These are phyloP conservation scores for Andrena cerasifolii DNA, from an alignment of 1,140 invertebrate genomes.

Conservation along the genomic window DNA sequence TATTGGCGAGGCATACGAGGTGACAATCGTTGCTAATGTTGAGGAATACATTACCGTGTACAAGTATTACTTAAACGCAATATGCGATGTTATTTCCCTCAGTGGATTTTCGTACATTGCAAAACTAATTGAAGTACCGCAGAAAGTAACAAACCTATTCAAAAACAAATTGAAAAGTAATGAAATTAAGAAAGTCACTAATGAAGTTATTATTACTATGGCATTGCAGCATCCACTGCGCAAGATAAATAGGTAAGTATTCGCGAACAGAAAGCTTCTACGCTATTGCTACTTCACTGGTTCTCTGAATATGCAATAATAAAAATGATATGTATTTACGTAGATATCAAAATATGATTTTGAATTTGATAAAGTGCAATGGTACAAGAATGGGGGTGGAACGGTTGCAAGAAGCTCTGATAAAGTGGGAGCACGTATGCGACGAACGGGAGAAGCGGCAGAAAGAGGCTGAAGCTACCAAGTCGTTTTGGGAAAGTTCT, in stretches of 20 bases:
- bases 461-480: conserved; percentile 87
- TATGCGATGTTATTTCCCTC: conserved; percentile 90
- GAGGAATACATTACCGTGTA: conserved; percentile 89
- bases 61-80: conserved; percentile 87
- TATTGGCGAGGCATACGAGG: conserved; percentile 85
- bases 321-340: conserved; percentile 49
- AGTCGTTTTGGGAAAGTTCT: conserved; percentile 89
- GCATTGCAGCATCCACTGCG: conserved; percentile 85
- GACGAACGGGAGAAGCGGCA: conserved; percentile 85
- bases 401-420: conserved; percentile 75
- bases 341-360: conserved; percentile 76
- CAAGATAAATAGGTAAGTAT: conserved; percentile 83
- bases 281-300: not conserved
- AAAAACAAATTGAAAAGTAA: conserved; percentile 82
- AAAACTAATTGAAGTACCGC: conserved; percentile 84
- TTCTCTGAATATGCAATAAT: conserved; percentile 16
- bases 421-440: conserved; percentile 85
- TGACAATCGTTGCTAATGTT: conserved; percentile 87
- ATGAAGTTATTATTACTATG: conserved; percentile 84
- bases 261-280: conserved; percentile 10
- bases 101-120: conserved; percentile 87
- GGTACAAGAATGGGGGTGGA: conserved; percentile 75
- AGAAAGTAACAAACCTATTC: conserved; percentile 84
- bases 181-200: conserved; percentile 81
- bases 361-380: conserved; percentile 75